Base-by-base conservation (phyloP, 2,797 vertebrate genomes). In the Australoheros facetus region DNA sequence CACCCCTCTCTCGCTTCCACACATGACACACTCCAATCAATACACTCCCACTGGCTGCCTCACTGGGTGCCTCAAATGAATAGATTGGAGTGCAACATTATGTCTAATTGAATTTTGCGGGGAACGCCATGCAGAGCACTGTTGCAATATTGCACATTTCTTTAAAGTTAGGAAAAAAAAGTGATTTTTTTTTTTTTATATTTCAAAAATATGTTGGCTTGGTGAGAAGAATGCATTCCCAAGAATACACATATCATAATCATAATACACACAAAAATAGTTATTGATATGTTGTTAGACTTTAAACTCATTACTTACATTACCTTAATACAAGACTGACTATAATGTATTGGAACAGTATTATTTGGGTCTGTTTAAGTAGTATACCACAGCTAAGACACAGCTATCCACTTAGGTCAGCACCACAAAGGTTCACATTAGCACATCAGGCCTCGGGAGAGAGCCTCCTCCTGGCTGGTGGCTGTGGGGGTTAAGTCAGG, bases 11-110 rank as follows among this genome's bases (percentile, higher is more conserved):
- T 96, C 78, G 71, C 95, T 93, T 95, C 94, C 94, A 92, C 96
- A 96, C 96, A 96, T 96, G 97, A 96, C 97, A 96, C 96, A 94
- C 94, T 95, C 96, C 90, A 96, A 97, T 97, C 97, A 96, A 96
- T 98, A 96, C 94, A 88, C 95, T 96, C 96, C 95, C 94, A 95
- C 95, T 93, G 96, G 94, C 96, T 95, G 94, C 95, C 95, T 96
- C 92, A 83, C 94, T 89, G 88, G 93, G 92, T 89, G 95, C 94
- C 90, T 92, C 95, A 95, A 96, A 96, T 95, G 95, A 97, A 96
- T 94, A 95, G 94, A 94, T 93, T 92, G 94, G 95, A 93, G 94
- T 93, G 95, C 94, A 97, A 96, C 96, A 96, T 96, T 96, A 94
- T 86, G 83, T 89, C 93, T 97, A 96, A 98, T 97, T 97, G 96